Conservation (phyloP, 2,113 vertebrate genomes). For the Gasterosteus nipponicus region DNA sequence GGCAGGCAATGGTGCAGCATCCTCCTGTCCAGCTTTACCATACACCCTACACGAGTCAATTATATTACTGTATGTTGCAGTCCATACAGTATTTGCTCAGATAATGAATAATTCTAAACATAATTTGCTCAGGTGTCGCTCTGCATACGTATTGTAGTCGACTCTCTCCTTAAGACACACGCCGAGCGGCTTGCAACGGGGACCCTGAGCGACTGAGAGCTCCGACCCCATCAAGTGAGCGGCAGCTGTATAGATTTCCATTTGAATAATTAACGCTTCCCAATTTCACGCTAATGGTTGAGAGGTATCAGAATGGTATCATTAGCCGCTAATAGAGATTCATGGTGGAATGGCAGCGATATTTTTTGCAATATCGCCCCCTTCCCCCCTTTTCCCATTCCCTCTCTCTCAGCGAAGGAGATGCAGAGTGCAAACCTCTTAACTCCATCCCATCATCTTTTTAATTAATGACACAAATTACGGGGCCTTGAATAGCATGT, state of each 20-base stretch:
- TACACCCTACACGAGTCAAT: constrained; percentile 13
- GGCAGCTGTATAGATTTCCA: constrained; percentile 74
- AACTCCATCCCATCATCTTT: constrained; percentile 72
- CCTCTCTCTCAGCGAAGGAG: constrained; percentile 29
- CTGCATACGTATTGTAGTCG: constrained; percentile 25
- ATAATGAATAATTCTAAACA: constrained; percentile 29
- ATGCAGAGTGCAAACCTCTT: constrained; percentile 61
- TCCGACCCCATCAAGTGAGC: constrained; percentile 46
- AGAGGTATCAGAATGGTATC: constrained; percentile 79
- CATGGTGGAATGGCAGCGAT: constrained; percentile 71
- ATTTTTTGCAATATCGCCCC: constrained; percentile 55
- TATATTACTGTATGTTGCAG: constrained; percentile 10
- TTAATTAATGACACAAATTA: constrained; percentile 83
- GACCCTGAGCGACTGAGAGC: constrained; percentile 32
- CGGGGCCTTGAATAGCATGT: constrained; percentile 76
- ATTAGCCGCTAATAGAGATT: constrained; percentile 83
- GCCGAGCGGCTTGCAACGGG: constrained; percentile 40
- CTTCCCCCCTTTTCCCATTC: not conserved
- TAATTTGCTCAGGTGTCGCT: constrained; percentile 21
- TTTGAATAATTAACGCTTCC: constrained; percentile 81
- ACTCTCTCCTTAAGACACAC: constrained; percentile 19
- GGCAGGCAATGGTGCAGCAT: not conserved
- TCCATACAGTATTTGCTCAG: constrained; percentile 18
- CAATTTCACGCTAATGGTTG: constrained; percentile 78
- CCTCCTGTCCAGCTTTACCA: constrained; percentile 1